These are phyloP conservation scores for Reticulitermes speratus DNA, from an alignment of 1,140 invertebrate genomes.

Conservation along the genomic window DNA sequence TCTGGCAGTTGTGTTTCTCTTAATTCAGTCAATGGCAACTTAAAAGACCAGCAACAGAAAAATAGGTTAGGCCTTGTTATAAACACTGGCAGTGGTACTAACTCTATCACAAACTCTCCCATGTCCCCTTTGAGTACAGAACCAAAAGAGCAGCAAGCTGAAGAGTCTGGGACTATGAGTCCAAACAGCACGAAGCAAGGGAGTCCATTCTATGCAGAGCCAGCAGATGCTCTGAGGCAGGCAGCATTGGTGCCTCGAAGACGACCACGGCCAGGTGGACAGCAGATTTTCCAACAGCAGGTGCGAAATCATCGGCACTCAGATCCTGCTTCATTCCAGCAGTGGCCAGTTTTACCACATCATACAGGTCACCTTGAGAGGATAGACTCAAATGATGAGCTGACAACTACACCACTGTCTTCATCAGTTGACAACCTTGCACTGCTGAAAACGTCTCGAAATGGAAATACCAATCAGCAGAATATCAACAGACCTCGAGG, in stretches of 20 bases:
- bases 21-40: constrained; percentile 31
- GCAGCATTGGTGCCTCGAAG: constrained; percentile 40
- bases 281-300: constrained; percentile 32
- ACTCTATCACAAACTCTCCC: constrained; percentile 33
- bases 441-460: constrained; percentile 21
- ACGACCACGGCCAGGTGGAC: constrained; percentile 39
- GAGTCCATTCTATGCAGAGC: constrained; percentile 90
- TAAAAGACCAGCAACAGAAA: constrained; percentile 44
- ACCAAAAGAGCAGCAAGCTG: constrained; percentile 41
- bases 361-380: constrained; percentile 51
- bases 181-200: constrained; percentile 56
- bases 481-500: constrained; percentile 56
- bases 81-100: constrained; percentile 43
- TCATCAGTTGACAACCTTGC: constrained; percentile 66
- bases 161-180: constrained; percentile 37
- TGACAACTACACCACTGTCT: constrained; percentile 49
- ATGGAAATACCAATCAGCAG: not conserved
- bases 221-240: constrained; percentile 76
- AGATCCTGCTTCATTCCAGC: constrained; percentile 52
- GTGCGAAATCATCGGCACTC: constrained; percentile 58
- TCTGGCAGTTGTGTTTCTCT: constrained; percentile 31
- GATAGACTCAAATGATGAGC: constrained; percentile 57
- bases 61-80: constrained; percentile 48
- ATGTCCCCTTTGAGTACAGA: constrained; percentile 29
- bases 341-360: constrained; percentile 44